Evolutionary conservation across 2,888 invertebrate genomes (phyloP), one percentile per base, ranked within the genome.

Genomic region (Epinotia brunnichana): DNA sequence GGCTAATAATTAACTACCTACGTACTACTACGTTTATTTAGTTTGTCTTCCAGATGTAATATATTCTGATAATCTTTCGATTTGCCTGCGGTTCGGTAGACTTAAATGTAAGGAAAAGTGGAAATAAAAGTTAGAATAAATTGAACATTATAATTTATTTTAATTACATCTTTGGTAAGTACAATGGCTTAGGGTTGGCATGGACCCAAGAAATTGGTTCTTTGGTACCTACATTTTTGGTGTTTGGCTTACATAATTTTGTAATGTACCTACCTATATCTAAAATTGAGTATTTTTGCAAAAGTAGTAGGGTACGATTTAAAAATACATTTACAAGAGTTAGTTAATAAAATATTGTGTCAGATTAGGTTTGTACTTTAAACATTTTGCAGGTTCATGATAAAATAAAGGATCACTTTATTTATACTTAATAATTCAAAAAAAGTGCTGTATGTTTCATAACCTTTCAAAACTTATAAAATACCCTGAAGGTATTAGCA

Each of bases 141-240:
- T 82, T 79, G 75, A 86, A 85, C 82, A 83, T 86, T 87, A 88
- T 81, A 82, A 80, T 86, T 87, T 84, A 85, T 82, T 84, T 84
- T 83, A 83, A 85, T 85, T 89, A 90, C 82, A 88, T 91, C 92
- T 92, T 92, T 92, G 92, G 92, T 92, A 91, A 90, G 90, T 90
- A 89, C 90, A 91, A 89, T 89, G 89, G 90, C 87, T 85, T 85
- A 76, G 87, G 87, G 87, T 82, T 82, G 78, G 59, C 48, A 70
- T 89, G 87, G 87, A 87, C 90, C 89, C 89, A 77, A 81, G 76
- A 77, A 76, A 78, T 89, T 90, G 87, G 87, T 90, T 90, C 90
- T 90, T 90, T 90, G 88, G 87, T 87, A 83, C 78, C 78, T 81
- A 81, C 73, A 71, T 74, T 66, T 75, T 77, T 77, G 77, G 74